These are phyloP conservation scores for Amyelois transitella DNA, from an alignment of 1,140 invertebrate genomes.

Conservation along the genomic window DNA sequence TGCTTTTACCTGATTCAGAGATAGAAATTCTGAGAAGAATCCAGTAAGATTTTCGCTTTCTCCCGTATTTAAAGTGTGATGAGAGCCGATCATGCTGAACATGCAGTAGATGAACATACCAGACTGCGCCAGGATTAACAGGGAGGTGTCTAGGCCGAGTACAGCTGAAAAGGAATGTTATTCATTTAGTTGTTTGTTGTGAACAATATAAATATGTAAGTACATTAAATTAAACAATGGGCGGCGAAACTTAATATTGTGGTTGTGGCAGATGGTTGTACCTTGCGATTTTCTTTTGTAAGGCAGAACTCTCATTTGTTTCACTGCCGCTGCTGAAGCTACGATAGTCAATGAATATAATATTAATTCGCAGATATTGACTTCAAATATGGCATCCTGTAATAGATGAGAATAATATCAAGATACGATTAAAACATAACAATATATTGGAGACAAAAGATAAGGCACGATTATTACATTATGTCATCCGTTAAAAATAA, in stretches of 20 bases:
- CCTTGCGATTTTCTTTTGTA: slow-evolving; percentile 76
- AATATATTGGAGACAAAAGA: not conserved
- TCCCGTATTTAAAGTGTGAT: slow-evolving; percentile 78
- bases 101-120: slow-evolving; percentile 92
- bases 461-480: too few species aligned
- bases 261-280: too few species aligned
- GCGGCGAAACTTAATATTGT: too few species aligned
- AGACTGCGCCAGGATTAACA: slow-evolving; percentile 89
- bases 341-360: slow-evolving; percentile 78
- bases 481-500: too few species aligned
- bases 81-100: slow-evolving; percentile 88
- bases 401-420: slow-evolving; percentile 15
- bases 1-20: slow-evolving; percentile 70
- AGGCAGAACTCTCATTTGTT: slow-evolving; percentile 77
- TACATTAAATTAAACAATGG: too few species aligned
- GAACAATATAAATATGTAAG: not conserved
- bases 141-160: slow-evolving; percentile 87
- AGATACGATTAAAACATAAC: not conserved
- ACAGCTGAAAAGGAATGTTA: slow-evolving; percentile 44
- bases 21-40: slow-evolving; percentile 77
- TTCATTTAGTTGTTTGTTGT: not conserved
- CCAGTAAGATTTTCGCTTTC: slow-evolving; percentile 73
- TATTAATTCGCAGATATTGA: slow-evolving; percentile 84
- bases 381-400: slow-evolving; percentile 81
- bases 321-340: slow-evolving; percentile 76